Conservation (phyloP, 2,888 invertebrate species). For the Suillia variegata region DNA sequence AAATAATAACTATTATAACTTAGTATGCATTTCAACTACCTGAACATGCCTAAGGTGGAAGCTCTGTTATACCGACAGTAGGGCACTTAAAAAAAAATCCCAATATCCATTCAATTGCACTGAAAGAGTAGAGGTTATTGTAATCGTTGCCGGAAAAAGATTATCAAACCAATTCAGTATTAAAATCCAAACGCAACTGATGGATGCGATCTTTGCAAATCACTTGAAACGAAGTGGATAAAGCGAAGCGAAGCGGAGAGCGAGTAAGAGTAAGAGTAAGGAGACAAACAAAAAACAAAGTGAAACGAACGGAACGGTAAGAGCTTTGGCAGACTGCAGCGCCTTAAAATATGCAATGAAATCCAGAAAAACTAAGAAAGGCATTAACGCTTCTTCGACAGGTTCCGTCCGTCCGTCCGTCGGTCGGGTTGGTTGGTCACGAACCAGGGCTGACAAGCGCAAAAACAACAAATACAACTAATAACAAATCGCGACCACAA, state of each 20-base stretch:
- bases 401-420: too few relatives aligned
- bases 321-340: neutral
- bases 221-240: neutral
- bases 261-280: neutral
- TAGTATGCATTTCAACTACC: too few relatives aligned
- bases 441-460: neutral
- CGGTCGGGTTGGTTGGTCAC: too few relatives aligned
- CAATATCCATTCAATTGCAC: conserved; percentile 25
- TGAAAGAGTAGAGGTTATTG: conserved; percentile 47
- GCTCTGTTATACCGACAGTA: too few relatives aligned
- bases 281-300: too few relatives aligned
- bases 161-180: conserved; percentile 51
- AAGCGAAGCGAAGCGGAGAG: neutral
- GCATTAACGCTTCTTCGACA: too few relatives aligned
- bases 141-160: conserved; percentile 35
- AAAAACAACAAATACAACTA: neutral
- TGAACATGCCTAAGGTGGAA: too few relatives aligned
- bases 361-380: too few relatives aligned
- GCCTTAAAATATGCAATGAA: neutral
- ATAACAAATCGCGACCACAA: neutral
- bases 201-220: neutral
- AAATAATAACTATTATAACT: too few relatives aligned
- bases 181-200: conserved; percentile 28
- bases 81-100: neutral
- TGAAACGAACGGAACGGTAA: neutral